Conservation (phyloP, 2,797 vertebrate species). For the Lagocephalus sceleratus region DNA sequence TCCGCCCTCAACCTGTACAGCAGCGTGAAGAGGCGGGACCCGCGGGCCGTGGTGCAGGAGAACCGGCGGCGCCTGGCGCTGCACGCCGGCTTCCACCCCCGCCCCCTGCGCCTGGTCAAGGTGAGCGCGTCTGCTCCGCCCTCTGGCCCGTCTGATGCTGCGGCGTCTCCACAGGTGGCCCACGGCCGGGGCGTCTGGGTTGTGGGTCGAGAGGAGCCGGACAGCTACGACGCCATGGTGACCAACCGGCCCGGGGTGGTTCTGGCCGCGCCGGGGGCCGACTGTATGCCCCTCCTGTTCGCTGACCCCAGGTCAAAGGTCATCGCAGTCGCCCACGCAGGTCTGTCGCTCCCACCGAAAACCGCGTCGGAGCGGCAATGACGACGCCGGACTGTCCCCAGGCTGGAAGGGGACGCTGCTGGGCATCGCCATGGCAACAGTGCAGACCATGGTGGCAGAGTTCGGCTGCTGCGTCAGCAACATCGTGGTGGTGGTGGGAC, state of each 20-base stretch:
- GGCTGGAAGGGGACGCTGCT: constrained; percentile 91
- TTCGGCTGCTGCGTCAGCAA: constrained; percentile 78
- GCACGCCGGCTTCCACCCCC: constrained; percentile 82
- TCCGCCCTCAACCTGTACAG: constrained; percentile 90
- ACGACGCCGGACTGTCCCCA: constrained; percentile 41
- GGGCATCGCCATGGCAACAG: constrained; percentile 86
- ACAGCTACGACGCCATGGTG: constrained; percentile 85
- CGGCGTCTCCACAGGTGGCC: constrained; percentile 69
- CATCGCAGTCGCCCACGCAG: constrained; percentile 90
- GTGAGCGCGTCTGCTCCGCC: constrained; percentile 54
- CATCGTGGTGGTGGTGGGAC: constrained; percentile 85
- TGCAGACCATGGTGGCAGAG: constrained; percentile 83
- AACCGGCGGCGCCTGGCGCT: constrained; percentile 84
- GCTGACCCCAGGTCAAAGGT: constrained; percentile 85
- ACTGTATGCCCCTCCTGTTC: constrained; percentile 91
- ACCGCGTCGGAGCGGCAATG: background rate
- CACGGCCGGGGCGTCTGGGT: constrained; percentile 84
- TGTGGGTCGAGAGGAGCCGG: constrained; percentile 80
- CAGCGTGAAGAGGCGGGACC: constrained; percentile 83
- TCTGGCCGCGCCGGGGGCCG: constrained; percentile 87
- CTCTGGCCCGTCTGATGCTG: background rate
- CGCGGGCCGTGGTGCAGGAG: constrained; percentile 80
- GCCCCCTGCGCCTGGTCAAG: constrained; percentile 80
- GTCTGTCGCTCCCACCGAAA: background rate
- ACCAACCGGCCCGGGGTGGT: constrained; percentile 81